Evolutionary conservation across 1,140 invertebrate genomes (phyloP).

Genomic region (Procambarus clarkii): DNA sequence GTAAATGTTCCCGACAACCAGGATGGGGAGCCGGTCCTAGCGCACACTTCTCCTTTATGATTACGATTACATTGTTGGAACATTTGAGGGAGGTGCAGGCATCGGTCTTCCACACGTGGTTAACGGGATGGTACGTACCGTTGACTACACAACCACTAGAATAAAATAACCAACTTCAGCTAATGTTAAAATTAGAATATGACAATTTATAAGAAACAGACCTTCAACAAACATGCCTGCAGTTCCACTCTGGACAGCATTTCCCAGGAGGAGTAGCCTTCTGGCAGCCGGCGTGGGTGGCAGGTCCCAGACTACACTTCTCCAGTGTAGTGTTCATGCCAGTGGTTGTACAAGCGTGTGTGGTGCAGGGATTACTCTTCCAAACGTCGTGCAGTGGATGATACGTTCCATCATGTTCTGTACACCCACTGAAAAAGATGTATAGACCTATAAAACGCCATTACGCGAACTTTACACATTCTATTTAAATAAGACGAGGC

Average conservation of each 20-base stretch:
- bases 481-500: no score
- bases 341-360: background rate
- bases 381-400: background rate
- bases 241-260: constrained; percentile 1
- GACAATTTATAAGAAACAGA: no score
- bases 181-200: background rate
- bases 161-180: no score
- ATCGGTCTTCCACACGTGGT: background rate
- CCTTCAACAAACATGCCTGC: background rate
- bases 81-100: background rate
- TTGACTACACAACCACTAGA: background rate
- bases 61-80: background rate
- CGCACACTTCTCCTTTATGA: background rate
- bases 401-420: background rate
- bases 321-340: background rate
- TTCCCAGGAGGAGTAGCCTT: background rate
- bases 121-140: background rate
- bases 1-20: background rate
- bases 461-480: no score
- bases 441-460: no score
- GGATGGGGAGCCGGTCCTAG: background rate
- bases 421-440: background rate
- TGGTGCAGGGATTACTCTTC: constrained; percentile 19
- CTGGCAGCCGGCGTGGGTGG: background rate
- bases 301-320: background rate